Base-by-base conservation (phyloP, 1,140 invertebrate species). In the Frieseomelitta varia region DNA sequence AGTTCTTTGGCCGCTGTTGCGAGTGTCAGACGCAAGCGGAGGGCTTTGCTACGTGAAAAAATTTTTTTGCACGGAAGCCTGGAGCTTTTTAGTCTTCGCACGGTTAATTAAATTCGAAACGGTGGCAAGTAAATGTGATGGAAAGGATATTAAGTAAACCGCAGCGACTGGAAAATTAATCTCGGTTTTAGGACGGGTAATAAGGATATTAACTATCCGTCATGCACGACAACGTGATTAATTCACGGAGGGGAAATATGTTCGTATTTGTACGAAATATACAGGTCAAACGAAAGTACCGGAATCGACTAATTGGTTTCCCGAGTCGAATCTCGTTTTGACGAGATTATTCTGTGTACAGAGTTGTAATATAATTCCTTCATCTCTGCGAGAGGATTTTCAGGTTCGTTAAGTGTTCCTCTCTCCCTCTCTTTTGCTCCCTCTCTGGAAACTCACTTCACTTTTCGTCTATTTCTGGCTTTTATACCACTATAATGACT, bases 81-180 rank as follows among this genome's bases (percentile, higher is more conserved):
- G 24, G 14, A 61, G n/a, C 58, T 61, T 61, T 30, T 61, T 61
- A n/a, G 58, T 14, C 24, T 61, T 61, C 12, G 14, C 24, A 61
- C 24, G 58, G 58, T 61, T 61, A 61, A 61, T 61, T 61, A 61
- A 61, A 61, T 61, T 61, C 58, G 24, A 61, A 61, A 61, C 58
- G 24, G 58, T 61, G 58, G n/a, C 58, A 61, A 61, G 58, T 61
- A 61, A 61, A 61, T 19, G 58, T 61, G 58, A 61, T n/a, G 58
- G 58, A n/a, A 61, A 61, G 58, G 58, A n/a, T 61, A 61, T 61
- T 61, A 61, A 61, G 58, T 24, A 61, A 61, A 61, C 58, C 58
- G 14, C 58, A 61, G 58, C 58, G 58, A 61, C 58, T 61, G 58
- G 58, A 12, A n/a, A 61, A 24, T 61, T 61, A 61, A 61, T 61